These are phyloP conservation scores for Drosophila kambysellisi DNA, from an alignment of 2,888 invertebrate genomes.

Conservation along the genomic window DNA sequence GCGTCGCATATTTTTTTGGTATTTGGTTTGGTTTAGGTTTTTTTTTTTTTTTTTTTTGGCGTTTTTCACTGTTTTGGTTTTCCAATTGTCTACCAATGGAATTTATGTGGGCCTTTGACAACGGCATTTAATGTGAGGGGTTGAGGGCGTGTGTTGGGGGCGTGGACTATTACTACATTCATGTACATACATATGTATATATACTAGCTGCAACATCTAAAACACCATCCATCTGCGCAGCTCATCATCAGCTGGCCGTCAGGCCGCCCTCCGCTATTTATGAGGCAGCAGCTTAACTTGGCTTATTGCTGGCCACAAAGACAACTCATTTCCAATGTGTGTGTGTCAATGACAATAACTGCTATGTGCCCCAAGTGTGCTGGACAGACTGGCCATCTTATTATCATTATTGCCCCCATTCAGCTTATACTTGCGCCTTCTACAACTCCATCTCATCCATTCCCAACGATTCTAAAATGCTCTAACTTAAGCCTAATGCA, in stretches of 20 bases:
- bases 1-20: slow-evolving; percentile 47
- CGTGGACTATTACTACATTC: not conserved
- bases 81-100: slow-evolving; percentile 59
- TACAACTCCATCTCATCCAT: not conserved
- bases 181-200: not conserved
- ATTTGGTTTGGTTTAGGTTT: not conserved
- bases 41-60: slow-evolving; percentile 29
- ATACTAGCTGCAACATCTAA: slow-evolving; percentile 3
- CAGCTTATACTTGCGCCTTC: not conserved
- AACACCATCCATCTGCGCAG: slow-evolving; percentile 22
- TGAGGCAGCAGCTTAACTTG: slow-evolving; percentile 49
- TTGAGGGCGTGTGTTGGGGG: not conserved
- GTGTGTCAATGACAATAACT: slow-evolving; percentile 55
- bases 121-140: slow-evolving; percentile 12
- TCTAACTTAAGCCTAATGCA: not conserved
- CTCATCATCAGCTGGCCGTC: slow-evolving; percentile 27
- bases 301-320: slow-evolving; percentile 44
- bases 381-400: slow-evolving; percentile 21
- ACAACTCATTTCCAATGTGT: slow-evolving; percentile 67
- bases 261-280: slow-evolving; percentile 42
- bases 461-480: not conserved
- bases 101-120: slow-evolving; percentile 52
- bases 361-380: slow-evolving; percentile 6
- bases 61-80: slow-evolving; percentile 28
- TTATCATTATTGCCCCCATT: slow-evolving; percentile 28